These are phyloP conservation scores for Lepisosteus osseus DNA, from an alignment of 2,113 vertebrate genomes.

Conservation along the genomic window DNA sequence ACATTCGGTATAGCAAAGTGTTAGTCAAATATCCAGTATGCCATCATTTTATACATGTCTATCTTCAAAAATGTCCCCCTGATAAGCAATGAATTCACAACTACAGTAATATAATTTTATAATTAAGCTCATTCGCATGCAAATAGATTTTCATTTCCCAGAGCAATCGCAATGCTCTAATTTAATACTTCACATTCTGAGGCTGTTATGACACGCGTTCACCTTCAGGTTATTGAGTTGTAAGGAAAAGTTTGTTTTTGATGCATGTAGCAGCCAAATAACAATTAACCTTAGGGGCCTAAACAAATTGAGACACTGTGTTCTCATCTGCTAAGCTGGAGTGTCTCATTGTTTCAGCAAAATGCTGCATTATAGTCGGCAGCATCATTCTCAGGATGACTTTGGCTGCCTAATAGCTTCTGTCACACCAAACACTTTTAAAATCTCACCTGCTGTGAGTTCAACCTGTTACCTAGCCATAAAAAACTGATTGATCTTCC, in stretches of 20 bases:
- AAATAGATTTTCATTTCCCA: not conserved
- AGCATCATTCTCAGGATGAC: not conserved
- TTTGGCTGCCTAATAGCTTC: no score
- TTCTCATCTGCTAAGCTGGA: slow-evolving; percentile 6
- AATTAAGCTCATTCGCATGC: slow-evolving; percentile 5
- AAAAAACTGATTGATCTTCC: no score
- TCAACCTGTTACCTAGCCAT: no score
- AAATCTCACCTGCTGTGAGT: no score
- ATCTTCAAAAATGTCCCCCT: no score
- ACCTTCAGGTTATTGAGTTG: slow-evolving; percentile 3
- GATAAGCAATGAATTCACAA: not conserved
- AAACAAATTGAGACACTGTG: slow-evolving; percentile 20
- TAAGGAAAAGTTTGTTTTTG: slow-evolving; percentile 10
- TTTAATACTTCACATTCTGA: slow-evolving; percentile 7
- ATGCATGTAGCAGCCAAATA: slow-evolving; percentile 16
- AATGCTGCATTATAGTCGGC: not conserved
- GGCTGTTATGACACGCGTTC: not conserved
- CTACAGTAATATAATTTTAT: slow-evolving; percentile 2
- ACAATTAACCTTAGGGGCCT: slow-evolving; percentile 23
- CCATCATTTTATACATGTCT: no score
- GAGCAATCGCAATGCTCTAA: not conserved
- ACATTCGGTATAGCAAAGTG: no score
- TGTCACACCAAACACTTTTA: no score
- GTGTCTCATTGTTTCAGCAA: not conserved
- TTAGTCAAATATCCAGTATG: no score